Evolutionary conservation across 2,888 invertebrate species (phyloP).

Genomic region (Bombylius major): DNA sequence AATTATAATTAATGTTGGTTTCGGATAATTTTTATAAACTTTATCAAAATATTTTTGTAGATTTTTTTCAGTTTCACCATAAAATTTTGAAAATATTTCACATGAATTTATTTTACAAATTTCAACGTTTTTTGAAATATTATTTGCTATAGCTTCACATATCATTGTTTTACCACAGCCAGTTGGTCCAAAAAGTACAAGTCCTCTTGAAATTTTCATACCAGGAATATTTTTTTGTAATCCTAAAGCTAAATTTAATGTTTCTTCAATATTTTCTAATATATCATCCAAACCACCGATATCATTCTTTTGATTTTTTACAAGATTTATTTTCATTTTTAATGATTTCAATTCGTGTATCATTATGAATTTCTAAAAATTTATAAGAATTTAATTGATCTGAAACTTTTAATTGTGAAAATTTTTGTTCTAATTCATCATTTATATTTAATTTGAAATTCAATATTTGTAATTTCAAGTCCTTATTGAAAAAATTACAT

Average conservation of each 20-base stretch:
- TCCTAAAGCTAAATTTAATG: constrained; percentile 48
- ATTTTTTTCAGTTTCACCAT: constrained; percentile 62
- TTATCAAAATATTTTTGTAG: constrained; percentile 54
- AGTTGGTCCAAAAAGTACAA: constrained; percentile 66
- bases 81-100: constrained; percentile 62
- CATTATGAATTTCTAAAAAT: neutral
- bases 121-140: constrained; percentile 30
- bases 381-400: neutral
- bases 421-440: constrained; percentile 15
- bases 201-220: constrained; percentile 50
- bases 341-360: constrained; percentile 3
- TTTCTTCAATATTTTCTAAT: constrained; percentile 48
- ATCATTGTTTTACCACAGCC: constrained; percentile 80
- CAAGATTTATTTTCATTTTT: constrained; percentile 17
- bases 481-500: constrained; percentile 32
- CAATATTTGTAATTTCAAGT: constrained; percentile 20
- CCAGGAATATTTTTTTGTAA: constrained; percentile 27
- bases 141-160: constrained; percentile 47
- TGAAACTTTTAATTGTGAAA: constrained; percentile 9
- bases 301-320: constrained; percentile 22
- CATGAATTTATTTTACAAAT: constrained; percentile 51
- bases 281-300: constrained; percentile 61
- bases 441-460: constrained; percentile 16
- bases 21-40: constrained; percentile 57
- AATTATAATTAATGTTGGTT: constrained; percentile 66